Base-by-base conservation (phyloP, 1,140 invertebrate species). In the Drosophila dunni region DNA sequence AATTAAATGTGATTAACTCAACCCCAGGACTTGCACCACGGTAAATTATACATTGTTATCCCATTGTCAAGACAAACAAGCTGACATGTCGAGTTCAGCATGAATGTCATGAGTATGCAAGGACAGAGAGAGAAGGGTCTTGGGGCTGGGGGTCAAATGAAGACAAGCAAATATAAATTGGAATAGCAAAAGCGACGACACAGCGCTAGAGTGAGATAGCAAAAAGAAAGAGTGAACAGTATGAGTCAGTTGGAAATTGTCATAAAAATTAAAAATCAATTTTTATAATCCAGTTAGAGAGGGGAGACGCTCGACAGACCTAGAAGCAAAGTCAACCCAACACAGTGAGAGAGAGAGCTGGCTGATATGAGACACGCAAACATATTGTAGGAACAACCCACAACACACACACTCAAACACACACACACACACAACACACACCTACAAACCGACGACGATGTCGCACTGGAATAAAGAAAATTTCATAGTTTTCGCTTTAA, bases 251-350 rank as follows among this genome's bases (percentile, higher is more conserved):
- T 79, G 78, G 79, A 89, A 84, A 85, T 86, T 91, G 89, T 91
- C 89, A 91, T 90, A 91, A 91, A 91, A 90, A 90, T 91, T 91
- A 91, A 91, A 91, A 91, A 91, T 91, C 89, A 91, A 91, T 91
- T 89, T 91, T 90, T 91, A 84, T 91, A 91, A 91, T 91, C 89
- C 89, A 85, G 78, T 91, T 91, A 91, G 83, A 75, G 48, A 60
- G 76, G 71, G 73, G 24, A 29, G 53, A n/a, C 44, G 44, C 7
- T 60, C 58, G 44, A 77, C 57, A 50, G 51, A 45, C 50, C 48
- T 15, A 71, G 38, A 36, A 33, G 40, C 54, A 38, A 33, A 33
- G 61, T 15, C 53, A 29, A 60, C 42, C 46, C 61, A 67, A 71
- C 45, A 76, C 38, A 34, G 44, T 60, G 45, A 48, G 34, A 51